Percentiles rank a stretch among this genome's conserved stretches.
These are phyloP conservation scores for Vultur gryphus DNA, from an alignment of 2,797 vertebrate species.

Conservation along the genomic window DNA sequence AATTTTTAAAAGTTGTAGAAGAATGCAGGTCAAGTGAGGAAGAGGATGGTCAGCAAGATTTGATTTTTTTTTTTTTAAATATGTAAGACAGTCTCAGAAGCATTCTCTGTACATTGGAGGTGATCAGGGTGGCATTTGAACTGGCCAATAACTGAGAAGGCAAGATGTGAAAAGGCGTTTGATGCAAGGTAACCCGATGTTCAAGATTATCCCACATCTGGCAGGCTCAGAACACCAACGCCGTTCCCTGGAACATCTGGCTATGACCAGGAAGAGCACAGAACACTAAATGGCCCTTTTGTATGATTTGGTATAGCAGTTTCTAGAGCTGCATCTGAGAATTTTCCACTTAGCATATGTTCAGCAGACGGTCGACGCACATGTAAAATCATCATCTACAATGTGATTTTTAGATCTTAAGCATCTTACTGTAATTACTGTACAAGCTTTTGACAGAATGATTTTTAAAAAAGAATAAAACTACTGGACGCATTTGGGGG, in stretches of 20 bases:
- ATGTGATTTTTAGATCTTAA: not conserved
- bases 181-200: not conserved
- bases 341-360: not conserved
- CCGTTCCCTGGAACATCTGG: not conserved
- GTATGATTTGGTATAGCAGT: not conserved
- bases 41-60: not conserved
- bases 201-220: not conserved
- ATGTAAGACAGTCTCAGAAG: not conserved
- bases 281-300: accelerated
- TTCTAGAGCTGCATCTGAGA: not conserved
- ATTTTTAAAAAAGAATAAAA: not conserved
- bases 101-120: not conserved
- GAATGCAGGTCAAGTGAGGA: not conserved
- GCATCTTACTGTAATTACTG: slow-evolving; percentile 28
- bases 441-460: not conserved
- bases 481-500: slow-evolving; percentile 3
- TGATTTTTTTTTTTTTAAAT: not conserved
- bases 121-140: not conserved
- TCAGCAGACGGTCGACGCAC: not conserved
- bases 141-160: not conserved
- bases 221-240: not conserved
- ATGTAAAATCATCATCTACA: not conserved
- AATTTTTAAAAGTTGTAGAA: not conserved
- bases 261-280: not conserved
- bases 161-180: not conserved